Conservation (phyloP, 2,113 vertebrate species). For the Taurulus bubalis region DNA sequence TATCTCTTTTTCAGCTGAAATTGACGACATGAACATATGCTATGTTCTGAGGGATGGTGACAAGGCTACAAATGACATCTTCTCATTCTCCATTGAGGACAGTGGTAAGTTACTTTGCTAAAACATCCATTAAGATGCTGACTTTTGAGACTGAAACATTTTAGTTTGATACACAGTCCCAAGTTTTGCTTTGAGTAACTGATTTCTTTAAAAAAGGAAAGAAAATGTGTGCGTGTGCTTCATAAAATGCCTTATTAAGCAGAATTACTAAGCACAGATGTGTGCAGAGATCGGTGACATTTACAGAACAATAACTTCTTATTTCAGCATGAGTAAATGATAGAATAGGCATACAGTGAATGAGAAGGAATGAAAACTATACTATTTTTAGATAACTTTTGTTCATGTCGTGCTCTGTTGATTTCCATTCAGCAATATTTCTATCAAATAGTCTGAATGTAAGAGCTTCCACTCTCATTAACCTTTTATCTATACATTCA, state of each 20-base stretch:
- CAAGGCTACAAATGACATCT: slow-evolving; percentile 85
- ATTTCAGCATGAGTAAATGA: slow-evolving; percentile 12
- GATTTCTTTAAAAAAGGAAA: slow-evolving; percentile 1
- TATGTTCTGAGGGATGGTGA: slow-evolving; percentile 85
- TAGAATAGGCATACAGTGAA: slow-evolving; percentile 14
- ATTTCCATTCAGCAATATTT: slow-evolving; percentile 12
- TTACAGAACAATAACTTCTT: slow-evolving; percentile 12
- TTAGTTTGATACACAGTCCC: not conserved
- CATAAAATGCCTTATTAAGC: slow-evolving; percentile 22
- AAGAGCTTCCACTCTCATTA: slow-evolving; percentile 12
- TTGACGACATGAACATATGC: slow-evolving; percentile 87
- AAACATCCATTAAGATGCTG: not conserved
- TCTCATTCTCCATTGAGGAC: slow-evolving; percentile 89
- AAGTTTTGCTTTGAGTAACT: slow-evolving; percentile 2
- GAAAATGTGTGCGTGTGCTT: not conserved
- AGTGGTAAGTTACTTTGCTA: slow-evolving; percentile 80
- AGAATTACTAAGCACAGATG: slow-evolving; percentile 6
- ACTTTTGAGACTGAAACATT: not conserved
- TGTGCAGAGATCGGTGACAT: slow-evolving; percentile 21
- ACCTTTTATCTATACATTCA: slow-evolving; percentile 31
- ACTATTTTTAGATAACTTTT: slow-evolving; percentile 14
- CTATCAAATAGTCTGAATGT: not conserved
- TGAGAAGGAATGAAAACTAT: not conserved
- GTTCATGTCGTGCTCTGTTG: slow-evolving; percentile 18
- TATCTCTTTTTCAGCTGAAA: slow-evolving; percentile 81